phyloP scores from a whole-genome alignment of 2,797 vertebrate species.

The Balearica regulorum region DNA sequence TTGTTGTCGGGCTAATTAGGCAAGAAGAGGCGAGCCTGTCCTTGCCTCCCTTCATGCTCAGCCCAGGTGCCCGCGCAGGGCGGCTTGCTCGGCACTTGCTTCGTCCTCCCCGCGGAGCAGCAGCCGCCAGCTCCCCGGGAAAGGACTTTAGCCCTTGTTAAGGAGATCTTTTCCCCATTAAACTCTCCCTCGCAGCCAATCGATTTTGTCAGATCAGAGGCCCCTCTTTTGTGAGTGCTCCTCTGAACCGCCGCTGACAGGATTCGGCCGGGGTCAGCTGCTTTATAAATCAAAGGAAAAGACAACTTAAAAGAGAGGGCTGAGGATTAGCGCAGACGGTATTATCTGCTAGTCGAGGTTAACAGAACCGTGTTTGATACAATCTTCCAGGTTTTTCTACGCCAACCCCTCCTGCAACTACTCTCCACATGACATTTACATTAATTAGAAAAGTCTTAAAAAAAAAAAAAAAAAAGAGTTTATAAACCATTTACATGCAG shows the following conservation, averaged over 20 bases:
- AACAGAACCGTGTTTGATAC: slow-evolving; percentile 28
- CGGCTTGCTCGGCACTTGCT: background rate
- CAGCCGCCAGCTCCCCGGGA: background rate
- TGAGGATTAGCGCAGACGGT: slow-evolving; percentile 21
- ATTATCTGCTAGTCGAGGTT: slow-evolving; percentile 35
- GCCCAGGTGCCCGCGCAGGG: background rate
- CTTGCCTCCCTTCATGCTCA: background rate
- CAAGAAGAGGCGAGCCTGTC: background rate
- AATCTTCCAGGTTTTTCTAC: background rate
- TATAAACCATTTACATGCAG: slow-evolving; percentile 40
- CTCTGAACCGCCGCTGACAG: slow-evolving; percentile 66
- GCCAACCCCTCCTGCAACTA: background rate
- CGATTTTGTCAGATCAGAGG: slow-evolving; percentile 64
- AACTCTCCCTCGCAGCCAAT: slow-evolving; percentile 53
- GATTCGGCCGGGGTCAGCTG: slow-evolving; percentile 51
- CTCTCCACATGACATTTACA: slow-evolving; percentile 28
- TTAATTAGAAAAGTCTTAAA: slow-evolving; percentile 57
- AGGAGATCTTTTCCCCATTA: slow-evolving; percentile 30
- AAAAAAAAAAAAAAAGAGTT: background rate
- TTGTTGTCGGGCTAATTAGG: background rate
- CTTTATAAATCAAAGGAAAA: slow-evolving; percentile 64
- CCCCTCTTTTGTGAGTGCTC: slow-evolving; percentile 41
- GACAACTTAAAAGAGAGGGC: slow-evolving; percentile 21
- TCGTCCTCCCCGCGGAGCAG: background rate
- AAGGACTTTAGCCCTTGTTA: slow-evolving; percentile 49